Conservation (phyloP, 2,113 vertebrate species). For the Axis porcinus region DNA sequence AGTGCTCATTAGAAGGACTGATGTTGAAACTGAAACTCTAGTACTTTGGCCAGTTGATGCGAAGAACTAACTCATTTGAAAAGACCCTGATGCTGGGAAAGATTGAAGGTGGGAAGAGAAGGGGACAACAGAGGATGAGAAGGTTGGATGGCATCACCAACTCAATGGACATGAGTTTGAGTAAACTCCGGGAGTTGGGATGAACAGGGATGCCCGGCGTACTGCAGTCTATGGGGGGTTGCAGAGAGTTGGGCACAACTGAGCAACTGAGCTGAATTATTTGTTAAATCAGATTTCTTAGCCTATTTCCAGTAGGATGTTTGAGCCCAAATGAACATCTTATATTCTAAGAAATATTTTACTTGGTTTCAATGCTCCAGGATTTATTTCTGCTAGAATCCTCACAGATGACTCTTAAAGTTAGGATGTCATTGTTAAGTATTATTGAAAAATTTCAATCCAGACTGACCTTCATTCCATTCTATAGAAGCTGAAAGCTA, state of each 20-base stretch:
- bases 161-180: not conserved
- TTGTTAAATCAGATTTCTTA: not conserved
- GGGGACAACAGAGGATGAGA: not conserved
- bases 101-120: not conserved
- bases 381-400: not conserved
- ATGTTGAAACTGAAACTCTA: not conserved
- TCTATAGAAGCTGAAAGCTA: not conserved
- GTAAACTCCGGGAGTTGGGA: not conserved
- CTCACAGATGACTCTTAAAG: not conserved
- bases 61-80: not conserved
- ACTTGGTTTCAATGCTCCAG: not conserved
- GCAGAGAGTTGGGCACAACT: not conserved
- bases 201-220: fast-evolving
- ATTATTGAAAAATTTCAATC: not conserved
- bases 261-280: not conserved
- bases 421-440: not conserved
- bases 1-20: not conserved
- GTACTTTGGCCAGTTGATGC: not conserved
- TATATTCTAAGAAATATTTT: not conserved
- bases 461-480: not conserved
- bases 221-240: not conserved
- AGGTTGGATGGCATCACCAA: not conserved
- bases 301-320: not conserved
- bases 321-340: not conserved
- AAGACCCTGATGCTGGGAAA: not conserved